A percentile compares a stretch with the other conserved stretches of the same genome.
phyloP scores from a whole-genome alignment of 2,797 vertebrate genomes.

The Neosalanx taihuensis region DNA sequence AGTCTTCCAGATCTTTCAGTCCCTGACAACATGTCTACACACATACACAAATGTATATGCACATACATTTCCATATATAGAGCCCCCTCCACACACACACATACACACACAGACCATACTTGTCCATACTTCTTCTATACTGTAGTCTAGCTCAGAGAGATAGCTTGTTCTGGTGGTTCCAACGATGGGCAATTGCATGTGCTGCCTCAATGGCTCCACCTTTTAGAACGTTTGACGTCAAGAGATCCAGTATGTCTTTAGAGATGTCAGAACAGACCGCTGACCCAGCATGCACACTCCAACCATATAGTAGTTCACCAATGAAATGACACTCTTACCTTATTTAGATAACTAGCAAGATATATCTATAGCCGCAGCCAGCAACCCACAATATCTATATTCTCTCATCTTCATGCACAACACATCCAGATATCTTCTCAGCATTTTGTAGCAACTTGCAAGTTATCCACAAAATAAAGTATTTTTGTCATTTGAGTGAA shows the following conservation, averaged over 20 bases:
- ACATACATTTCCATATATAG: slow-evolving; percentile 76
- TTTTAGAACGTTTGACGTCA: slow-evolving; percentile 59
- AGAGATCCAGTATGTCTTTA: slow-evolving; percentile 51
- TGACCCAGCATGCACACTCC: slow-evolving; percentile 68
- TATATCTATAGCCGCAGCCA: slow-evolving; percentile 33
- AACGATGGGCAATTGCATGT: slow-evolving; percentile 69
- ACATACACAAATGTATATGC: slow-evolving; percentile 60
- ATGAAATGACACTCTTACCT: slow-evolving; percentile 69
- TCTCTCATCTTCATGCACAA: slow-evolving; percentile 62
- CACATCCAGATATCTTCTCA: slow-evolving; percentile 46
- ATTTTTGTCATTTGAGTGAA: slow-evolving; percentile 69
- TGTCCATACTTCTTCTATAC: slow-evolving; percentile 37
- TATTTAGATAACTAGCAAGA: slow-evolving; percentile 74
- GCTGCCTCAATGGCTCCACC: slow-evolving; percentile 57
- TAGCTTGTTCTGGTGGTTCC: slow-evolving; percentile 68
- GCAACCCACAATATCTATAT: slow-evolving; percentile 44
- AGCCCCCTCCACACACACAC: slow-evolving; percentile 68
- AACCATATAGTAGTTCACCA: slow-evolving; percentile 46
- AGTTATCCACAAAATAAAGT: slow-evolving; percentile 70
- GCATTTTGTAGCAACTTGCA: slow-evolving; percentile 62
- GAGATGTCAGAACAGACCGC: slow-evolving; percentile 62
- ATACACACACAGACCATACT: slow-evolving; percentile 18
- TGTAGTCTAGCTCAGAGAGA: slow-evolving; percentile 70
- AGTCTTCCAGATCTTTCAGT: slow-evolving; percentile 93
- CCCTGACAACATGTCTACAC: slow-evolving; percentile 77